Percentiles rank a stretch among this genome's conserved stretches.
Conservation (phyloP, 1,140 invertebrate species). For the Bicyclus anynana region DNA sequence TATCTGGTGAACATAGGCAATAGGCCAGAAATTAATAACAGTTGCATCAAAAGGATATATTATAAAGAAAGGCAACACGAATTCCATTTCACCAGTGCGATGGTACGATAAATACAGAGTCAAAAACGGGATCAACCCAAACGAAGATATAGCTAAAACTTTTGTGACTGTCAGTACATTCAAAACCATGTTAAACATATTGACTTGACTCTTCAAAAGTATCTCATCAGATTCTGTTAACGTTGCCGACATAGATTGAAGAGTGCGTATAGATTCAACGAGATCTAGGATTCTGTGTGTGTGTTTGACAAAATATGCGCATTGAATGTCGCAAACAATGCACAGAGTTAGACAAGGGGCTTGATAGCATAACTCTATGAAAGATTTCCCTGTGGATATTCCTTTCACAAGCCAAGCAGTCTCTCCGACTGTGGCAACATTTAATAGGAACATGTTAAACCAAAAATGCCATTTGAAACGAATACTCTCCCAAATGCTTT, state of each 20-base stretch:
- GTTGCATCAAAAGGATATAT: conserved; percentile 39
- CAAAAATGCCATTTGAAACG: background rate
- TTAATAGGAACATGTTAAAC: background rate
- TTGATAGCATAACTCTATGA: conserved; percentile 5
- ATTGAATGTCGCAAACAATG: background rate
- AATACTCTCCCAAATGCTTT: background rate
- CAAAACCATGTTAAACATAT: background rate
- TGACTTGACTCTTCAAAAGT: conserved; percentile 11
- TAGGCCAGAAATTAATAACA: conserved; percentile 27
- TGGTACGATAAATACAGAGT: conserved; percentile 2
- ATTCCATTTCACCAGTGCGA: background rate
- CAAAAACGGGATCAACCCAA: conserved; percentile 26
- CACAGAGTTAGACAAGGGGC: conserved; percentile 7
- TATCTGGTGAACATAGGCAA: conserved; percentile 33
- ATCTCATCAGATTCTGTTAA: background rate
- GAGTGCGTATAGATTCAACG: conserved; percentile 1
- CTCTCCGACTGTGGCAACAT: background rate
- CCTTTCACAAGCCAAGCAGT: conserved; percentile 2
- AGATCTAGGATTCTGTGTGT: background rate
- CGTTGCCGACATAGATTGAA: background rate
- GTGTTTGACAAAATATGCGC: conserved; percentile 2
- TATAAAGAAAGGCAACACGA: conserved; percentile 32
- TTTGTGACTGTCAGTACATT: background rate
- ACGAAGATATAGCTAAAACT: background rate
- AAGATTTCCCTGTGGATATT: conserved; percentile 1